Evolutionary conservation across 2,888 invertebrate species (phyloP).

Genomic region (Erannis defoliaria): DNA sequence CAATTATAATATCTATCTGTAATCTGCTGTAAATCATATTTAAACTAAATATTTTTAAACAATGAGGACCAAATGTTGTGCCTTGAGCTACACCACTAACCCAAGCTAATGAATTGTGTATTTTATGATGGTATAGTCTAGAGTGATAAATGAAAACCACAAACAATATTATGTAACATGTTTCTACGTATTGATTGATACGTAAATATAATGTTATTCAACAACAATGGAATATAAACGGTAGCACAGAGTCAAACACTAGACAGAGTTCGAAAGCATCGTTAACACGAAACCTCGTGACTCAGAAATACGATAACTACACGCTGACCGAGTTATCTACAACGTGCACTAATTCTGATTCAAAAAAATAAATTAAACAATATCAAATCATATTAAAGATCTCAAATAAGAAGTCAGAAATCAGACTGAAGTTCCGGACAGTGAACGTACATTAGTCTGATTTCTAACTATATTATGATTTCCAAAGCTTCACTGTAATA

Average conservation of each 20-base stretch:
- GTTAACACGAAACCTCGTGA: conserved; percentile 25
- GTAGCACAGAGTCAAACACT: conserved; percentile 11
- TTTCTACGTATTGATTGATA: background rate
- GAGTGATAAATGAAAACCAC: background rate
- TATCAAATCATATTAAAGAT: too few species aligned
- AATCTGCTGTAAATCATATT: too few species aligned
- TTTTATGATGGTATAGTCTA: background rate
- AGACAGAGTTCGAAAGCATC: conserved; percentile 11
- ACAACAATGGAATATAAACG: background rate
- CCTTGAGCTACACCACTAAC: conserved; percentile 11
- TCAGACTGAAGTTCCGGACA: too few species aligned
- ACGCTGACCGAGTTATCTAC: conserved; percentile 9
- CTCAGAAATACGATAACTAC: conserved; percentile 16
- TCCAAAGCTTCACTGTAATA: too few species aligned
- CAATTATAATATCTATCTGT: background rate
- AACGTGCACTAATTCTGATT: background rate
- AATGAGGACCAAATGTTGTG: background rate
- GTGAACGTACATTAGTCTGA: too few species aligned
- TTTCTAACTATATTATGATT: too few species aligned
- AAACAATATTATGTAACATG: background rate
- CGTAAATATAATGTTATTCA: conserved; percentile 4
- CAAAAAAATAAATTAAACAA: background rate
- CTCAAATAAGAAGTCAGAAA: background rate
- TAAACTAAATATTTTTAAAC: too few species aligned
- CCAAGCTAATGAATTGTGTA: background rate